Evolutionary conservation across 2,113 vertebrate species (phyloP), one percentile per base, ranked within the genome.

Genomic region (Chaetops frenatus): DNA sequence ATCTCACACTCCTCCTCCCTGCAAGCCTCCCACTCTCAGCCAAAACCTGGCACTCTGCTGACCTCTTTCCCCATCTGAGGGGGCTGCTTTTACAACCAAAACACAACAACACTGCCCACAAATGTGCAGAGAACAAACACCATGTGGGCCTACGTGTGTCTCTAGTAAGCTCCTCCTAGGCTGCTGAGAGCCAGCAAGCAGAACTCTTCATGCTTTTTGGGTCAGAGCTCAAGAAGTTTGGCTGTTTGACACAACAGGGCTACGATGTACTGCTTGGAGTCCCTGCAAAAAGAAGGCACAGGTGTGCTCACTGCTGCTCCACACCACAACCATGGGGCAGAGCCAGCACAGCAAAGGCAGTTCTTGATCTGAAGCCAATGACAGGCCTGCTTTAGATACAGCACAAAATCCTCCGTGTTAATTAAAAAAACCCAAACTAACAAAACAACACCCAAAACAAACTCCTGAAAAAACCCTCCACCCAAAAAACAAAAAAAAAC

Each of bases 81-180:
- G 15, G 40, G 57, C 85, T 90, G 67, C 85, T 81, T 91, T 44
- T 94, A 94, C 95, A 92, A 95, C 56, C 12, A 2, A 82, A 92
- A 72, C 88, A 88, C 76, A 91, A 13, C 86, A 90, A 57, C 94
- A 58, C 94, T 92, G 88, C 91, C 94, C 88, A 91, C 91, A 71
- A 45, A 81, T 7, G 44, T 56, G 56, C 56, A n/a, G 64, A 64
- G 86, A 94, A 93, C 69, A 90, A 86, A 82, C 35, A 51, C 7
- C 82, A 83, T 8, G 1, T 71, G 82, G 47, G 35, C 35, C 33
- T 54, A 33, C 2, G 0, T 12, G 22, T 23, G 42, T 17, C 56
- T 36, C 88, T 65, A 35, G 40, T 45, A 78, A 74, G 71, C 56
- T 81, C 35, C 77, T 74, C 86, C 64, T 51, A 28, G 44, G 82